Evolutionary conservation across 2,797 vertebrate genomes (phyloP), one percentile per base, ranked within the genome.

Genomic region (Chloroceryle inda): DNA sequence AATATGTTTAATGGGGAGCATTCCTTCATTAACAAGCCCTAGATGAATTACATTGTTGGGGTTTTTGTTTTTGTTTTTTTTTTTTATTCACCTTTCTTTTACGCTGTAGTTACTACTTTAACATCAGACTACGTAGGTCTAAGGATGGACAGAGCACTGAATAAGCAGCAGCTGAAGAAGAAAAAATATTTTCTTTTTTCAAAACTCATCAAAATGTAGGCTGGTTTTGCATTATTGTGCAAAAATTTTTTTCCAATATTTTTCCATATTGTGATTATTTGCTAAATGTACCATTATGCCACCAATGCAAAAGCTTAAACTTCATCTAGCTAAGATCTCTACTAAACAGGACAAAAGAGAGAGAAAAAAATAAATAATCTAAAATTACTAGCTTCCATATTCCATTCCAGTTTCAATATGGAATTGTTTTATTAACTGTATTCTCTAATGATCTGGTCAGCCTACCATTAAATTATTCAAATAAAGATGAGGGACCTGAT

Each of bases 401-500:
- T 82, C 56, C 26, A 62, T 62, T 92, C 33, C 49, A 61, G 31
- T 59, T 95, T 69, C 80, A 81, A 49, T 50, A 75, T 9, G 88
- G 59, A 52, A 82, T 42, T 77, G 38, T 76, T 86, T 77, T 78
- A 58, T 75, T 85, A 93, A 59, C 38, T 74, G 37, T 80, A 92
- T 91, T 87, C 78, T 94, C 67, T 79, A 92, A 89, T 61, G 21
- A 42, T 64, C 75, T 92, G 88, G 81, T 80, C 89, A 93, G 35
- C 49, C 69, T 88, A 90, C 75, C 92, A 91, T 83, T 80, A 89
- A 92, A 89, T 94, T 91, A 92, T 83, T 94, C 64, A 91, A 85
- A 91, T 71, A 95, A 96, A 82, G 73, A 86, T 59, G 33, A 81
- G 55, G 84, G 67, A 85, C 66, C 49, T 88, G 87, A 95, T 93